Base-by-base conservation (phyloP, 2,888 invertebrate genomes). In the Ichneumoninae sp. region DNA sequence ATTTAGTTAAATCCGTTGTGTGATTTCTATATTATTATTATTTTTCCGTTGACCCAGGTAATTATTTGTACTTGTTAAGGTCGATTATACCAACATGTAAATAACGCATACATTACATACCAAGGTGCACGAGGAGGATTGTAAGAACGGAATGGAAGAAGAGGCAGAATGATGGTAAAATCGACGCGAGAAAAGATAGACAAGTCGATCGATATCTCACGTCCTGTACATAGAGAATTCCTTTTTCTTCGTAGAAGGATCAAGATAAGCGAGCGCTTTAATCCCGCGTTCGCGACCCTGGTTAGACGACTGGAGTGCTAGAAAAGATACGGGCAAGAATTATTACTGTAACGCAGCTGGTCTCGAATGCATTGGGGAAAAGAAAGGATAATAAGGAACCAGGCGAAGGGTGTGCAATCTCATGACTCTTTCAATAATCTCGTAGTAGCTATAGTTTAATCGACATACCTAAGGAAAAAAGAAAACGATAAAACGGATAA, bases 401-500 rank as follows among this genome's bases (percentile, higher is more conserved):
- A 57, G 36, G 16, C 60, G 16, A 85, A 89, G 87, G 90, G 91
- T 91, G 91, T 91, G 91, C 91, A 93, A 92, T 93, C 93, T 93
- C 93, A 93, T 93, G 93, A 93, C 91, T 92, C 90, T 91, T 90
- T 84, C 80, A 87, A 92, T 93, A 93, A 93, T 93, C 93, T 93
- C 92, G 89, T 93, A 93, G 92, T 81, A 85, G 82, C 92, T 90
- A 91, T 90, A 89, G 77, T 88, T 76, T 77, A 87, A 91, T 88
- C 89, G 89, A 91, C 89, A 90, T 91, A 91, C 88, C 87, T 89
- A 90, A 89, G 89, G 86, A 60, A 82, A 80, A 86, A 87, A 86
- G 44, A 83, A 69, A 85, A 66, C 33, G 66, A 66, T 33, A 47
- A 86, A 66, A 77, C 44, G 81, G 68, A 74, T 50, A 85, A 82